phyloP scores from a whole-genome alignment of 2,797 vertebrate genomes.

The Parauchenoglanis punctatus region DNA sequence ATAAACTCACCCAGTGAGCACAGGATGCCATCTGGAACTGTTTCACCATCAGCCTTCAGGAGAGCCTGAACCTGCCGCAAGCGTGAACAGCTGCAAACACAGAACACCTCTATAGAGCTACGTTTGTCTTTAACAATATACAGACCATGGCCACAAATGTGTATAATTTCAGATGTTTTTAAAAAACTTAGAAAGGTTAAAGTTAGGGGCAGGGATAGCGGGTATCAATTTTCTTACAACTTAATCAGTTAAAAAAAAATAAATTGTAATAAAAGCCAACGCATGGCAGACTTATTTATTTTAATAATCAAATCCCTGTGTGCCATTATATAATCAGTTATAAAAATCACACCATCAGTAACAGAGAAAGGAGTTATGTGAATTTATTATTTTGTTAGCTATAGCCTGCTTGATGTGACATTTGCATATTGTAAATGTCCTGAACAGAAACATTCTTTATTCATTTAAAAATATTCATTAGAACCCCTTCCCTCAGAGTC shows the following conservation, averaged over 20 bases:
- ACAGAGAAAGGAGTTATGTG: not conserved
- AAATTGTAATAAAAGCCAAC: not conserved
- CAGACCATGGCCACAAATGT: not conserved
- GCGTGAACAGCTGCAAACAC: slow-evolving; percentile 83
- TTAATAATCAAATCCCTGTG: not conserved
- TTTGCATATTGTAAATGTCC: not conserved
- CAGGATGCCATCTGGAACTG: slow-evolving; percentile 87
- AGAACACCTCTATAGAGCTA: slow-evolving; percentile 18
- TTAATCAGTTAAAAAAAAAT: not conserved
- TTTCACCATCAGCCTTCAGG: slow-evolving; percentile 78
- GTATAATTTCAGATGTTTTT: not conserved
- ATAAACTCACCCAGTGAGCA: slow-evolving; percentile 88
- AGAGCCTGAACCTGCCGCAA: slow-evolving; percentile 88
- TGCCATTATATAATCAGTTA: not conserved
- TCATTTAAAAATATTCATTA: not conserved
- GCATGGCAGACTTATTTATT: not conserved
- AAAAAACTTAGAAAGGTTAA: not conserved
- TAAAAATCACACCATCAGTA: not conserved
- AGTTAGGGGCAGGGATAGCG: not conserved
- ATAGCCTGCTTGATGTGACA: not conserved
- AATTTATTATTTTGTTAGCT: not conserved
- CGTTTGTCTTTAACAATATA: not conserved
- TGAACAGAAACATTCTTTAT: not conserved
- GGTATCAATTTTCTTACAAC: not conserved
- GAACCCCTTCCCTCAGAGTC: not conserved